Evolutionary conservation across 2,888 invertebrate species (phyloP).

Genomic region (Chromoteleia sp.): DNA sequence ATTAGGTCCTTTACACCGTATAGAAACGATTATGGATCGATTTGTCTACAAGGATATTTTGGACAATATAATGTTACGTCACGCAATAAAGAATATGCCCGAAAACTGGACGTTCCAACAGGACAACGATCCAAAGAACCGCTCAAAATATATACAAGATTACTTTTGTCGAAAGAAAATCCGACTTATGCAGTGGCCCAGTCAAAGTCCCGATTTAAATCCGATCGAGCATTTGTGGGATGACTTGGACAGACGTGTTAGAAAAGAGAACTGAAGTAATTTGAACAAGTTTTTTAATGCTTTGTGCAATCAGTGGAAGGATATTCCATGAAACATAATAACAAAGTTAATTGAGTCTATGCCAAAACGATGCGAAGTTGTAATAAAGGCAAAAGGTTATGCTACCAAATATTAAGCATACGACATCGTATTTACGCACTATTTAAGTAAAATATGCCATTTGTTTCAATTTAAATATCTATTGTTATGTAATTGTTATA

Average conservation of each 20-base stretch:
- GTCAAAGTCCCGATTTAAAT: slow-evolving; percentile 34
- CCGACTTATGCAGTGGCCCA: slow-evolving; percentile 27
- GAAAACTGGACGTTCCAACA: slow-evolving; percentile 40
- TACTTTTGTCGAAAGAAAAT: slow-evolving; percentile 33
- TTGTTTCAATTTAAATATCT: slow-evolving; percentile 2
- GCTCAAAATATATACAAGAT: slow-evolving; percentile 26
- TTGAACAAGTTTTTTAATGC: slow-evolving; percentile 7
- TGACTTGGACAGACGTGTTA: slow-evolving; percentile 25
- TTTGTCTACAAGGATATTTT: slow-evolving; percentile 25
- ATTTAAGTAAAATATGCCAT: no score
- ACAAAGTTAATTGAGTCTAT: slow-evolving; percentile 38
- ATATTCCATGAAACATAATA: slow-evolving; percentile 3
- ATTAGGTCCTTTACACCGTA: slow-evolving; percentile 31
- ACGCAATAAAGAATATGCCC: slow-evolving; percentile 10
- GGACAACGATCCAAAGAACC: slow-evolving; percentile 43
- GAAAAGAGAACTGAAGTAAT: slow-evolving; percentile 18
- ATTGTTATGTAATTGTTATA: not conserved
- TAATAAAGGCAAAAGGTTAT: slow-evolving; percentile 38
- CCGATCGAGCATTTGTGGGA: slow-evolving; percentile 32
- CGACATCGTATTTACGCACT: slow-evolving; percentile 1
- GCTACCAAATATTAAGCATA: slow-evolving; percentile 38
- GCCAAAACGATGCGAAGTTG: slow-evolving; percentile 36
- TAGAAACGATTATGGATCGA: slow-evolving; percentile 26
- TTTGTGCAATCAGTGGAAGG: slow-evolving; percentile 19
- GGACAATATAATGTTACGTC: not conserved